Percentiles rank a stretch among this genome's conserved stretches.
These are phyloP conservation scores for Hippocampus kuda DNA, from an alignment of 2,797 vertebrate genomes.

Conservation along the genomic window DNA sequence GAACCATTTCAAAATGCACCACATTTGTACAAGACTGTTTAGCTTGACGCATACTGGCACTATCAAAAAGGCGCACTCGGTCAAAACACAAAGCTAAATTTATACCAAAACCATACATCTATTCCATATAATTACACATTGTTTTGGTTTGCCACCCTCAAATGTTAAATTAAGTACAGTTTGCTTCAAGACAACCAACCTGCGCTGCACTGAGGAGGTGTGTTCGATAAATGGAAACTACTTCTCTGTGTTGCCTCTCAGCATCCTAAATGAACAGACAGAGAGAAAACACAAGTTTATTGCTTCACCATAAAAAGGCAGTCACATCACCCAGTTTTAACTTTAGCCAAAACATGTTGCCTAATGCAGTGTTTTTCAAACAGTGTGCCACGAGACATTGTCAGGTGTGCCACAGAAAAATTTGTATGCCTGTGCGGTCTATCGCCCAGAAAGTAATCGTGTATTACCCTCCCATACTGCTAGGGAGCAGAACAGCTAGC, in stretches of 20 bases:
- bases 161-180: neutral
- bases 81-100: neutral
- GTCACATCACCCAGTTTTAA: neutral
- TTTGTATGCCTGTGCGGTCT: too few species aligned
- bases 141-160: neutral
- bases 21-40: neutral
- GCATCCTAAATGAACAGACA: conserved; percentile 69
- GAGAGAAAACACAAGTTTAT: neutral
- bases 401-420: too few species aligned
- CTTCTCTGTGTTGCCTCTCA: conserved; percentile 90
- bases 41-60: neutral
- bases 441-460: too few species aligned
- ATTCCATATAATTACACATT: neutral
- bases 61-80: neutral
- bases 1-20: neutral
- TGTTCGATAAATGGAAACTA: conserved; percentile 90
- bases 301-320: neutral
- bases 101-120: neutral
- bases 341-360: too few species aligned
- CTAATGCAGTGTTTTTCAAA: neutral
- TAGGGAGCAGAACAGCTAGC: too few species aligned
- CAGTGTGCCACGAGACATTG: too few species aligned
- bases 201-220: conserved; percentile 93
- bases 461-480: too few species aligned
- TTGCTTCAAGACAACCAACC: conserved; percentile 39